Evolutionary conservation across 1,140 invertebrate species (phyloP), one percentile per base, ranked within the genome.

Genomic region (Catajapyx aquilonaris): DNA sequence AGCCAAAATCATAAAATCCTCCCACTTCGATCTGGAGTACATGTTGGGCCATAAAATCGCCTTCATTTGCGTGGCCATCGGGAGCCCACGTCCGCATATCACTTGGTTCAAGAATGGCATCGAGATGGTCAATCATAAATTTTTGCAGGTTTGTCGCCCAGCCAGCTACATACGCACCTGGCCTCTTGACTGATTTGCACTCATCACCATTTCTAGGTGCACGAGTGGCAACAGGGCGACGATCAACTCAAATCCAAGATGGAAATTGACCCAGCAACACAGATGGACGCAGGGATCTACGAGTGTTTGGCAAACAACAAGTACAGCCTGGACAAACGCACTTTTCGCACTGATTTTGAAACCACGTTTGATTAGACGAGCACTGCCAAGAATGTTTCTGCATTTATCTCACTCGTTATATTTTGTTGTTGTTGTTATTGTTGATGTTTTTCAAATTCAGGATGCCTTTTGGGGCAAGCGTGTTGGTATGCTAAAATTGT

Each of bases 71-170:
- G 74, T 81, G 11, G 85, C 85, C 1, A 73, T 72, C 50, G 85
- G 85, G 11, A 71, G 68, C 41, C 85, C 84, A 2, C 60, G 80
- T 31, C 81, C 81, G 0, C 76, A 83, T 21, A 85, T 88, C 25
- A 87, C 81, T 5, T 88, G 84, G 84, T 87, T 81, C 52, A 90
- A 90, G 56, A 84, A 90, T 59, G 83, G 83, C 7, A 71, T 76
- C 13, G 84, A 90, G 55, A 75, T 91, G 46, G 85, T 83, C 44
- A 71, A 74, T 13, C 84, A 90, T 61, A 67, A 75, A 19, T 86
- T 86, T 52, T 61, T 88, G 48, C 81, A 88, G 53, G 85, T 88
- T 28, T 28, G 7, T 28, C 23, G n/a, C 16, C 11, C 18, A 31
- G 13, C 10, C 10, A n/a, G 10, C 9, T 36, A 7, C 19, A 36